Conservation (phyloP, 2,888 invertebrate genomes). For the Hirtodrosophila duncani region DNA sequence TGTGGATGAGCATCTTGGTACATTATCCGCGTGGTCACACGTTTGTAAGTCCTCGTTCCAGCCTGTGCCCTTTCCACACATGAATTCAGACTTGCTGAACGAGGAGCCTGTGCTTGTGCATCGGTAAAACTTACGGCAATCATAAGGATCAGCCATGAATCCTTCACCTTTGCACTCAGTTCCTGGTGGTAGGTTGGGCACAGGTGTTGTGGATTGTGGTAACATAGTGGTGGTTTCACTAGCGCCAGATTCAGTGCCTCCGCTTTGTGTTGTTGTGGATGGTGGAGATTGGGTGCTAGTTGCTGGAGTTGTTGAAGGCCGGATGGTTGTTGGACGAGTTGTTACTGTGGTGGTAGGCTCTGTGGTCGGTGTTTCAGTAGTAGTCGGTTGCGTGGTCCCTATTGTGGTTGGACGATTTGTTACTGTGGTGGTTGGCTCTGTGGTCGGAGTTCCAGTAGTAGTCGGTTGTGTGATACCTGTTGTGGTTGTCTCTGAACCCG, state of each 20-base stretch:
- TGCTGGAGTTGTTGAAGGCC: slow-evolving; percentile 3
- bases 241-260: slow-evolving; percentile 9
- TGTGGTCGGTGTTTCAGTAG: slow-evolving; percentile 9
- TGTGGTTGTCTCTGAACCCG: neutral
- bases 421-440: neutral
- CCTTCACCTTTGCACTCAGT: slow-evolving; percentile 81
- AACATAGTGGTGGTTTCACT: slow-evolving; percentile 49
- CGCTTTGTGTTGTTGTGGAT: too few relatives aligned
- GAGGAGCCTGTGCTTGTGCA: slow-evolving; percentile 80
- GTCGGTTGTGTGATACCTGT: neutral
- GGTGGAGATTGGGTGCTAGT: too few relatives aligned
- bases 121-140: slow-evolving; percentile 82
- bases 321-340: too few relatives aligned
- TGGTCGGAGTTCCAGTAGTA: slow-evolving; percentile 5
- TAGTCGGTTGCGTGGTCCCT: slow-evolving; percentile 3
- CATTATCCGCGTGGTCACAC: slow-evolving; percentile 80
- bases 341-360: too few relatives aligned
- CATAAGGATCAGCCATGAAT: slow-evolving; percentile 82
- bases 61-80: slow-evolving; percentile 83
- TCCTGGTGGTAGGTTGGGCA: slow-evolving; percentile 73
- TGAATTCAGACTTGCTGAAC: slow-evolving; percentile 79
- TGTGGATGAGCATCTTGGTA: slow-evolving; percentile 70
- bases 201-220: slow-evolving; percentile 47
- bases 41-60: slow-evolving; percentile 84
- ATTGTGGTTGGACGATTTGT: slow-evolving; percentile 3